Percentiles rank a stretch among this genome's conserved stretches.
These are phyloP conservation scores for Chunga burmeisteri DNA, from an alignment of 2,113 vertebrate species.

Conservation along the genomic window DNA sequence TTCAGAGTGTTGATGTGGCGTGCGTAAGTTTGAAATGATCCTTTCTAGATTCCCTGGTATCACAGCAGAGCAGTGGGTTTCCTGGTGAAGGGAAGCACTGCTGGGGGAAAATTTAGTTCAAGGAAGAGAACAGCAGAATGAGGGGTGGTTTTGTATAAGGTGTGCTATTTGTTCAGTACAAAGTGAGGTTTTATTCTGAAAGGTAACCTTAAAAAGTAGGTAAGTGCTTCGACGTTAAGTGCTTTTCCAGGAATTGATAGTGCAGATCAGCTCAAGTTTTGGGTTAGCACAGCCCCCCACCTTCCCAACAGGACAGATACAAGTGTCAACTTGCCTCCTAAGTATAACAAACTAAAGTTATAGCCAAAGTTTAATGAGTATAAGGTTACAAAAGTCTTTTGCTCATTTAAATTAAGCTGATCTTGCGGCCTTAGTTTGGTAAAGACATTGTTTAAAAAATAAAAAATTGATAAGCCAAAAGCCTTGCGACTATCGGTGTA, in stretches of 20 bases:
- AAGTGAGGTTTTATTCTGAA: background rate
- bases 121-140: background rate
- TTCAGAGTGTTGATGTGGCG: background rate
- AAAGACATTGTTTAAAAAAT: background rate
- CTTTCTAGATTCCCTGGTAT: background rate
- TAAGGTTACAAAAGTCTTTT: background rate
- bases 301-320: background rate
- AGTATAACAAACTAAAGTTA: background rate
- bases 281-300: background rate
- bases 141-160: background rate
- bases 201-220: background rate
- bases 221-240: background rate
- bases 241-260: background rate
- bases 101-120: background rate
- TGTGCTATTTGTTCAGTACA: background rate
- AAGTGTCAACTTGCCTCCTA: background rate
- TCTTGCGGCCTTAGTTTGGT: background rate
- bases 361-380: background rate
- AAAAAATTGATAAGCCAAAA: background rate
- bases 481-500: background rate
- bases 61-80: background rate
- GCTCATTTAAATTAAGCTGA: background rate
- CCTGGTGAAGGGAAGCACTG: fast-evolving
- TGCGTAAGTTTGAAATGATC: background rate
- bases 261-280: background rate